Evolutionary conservation across 23 tunicate species (phyloP), one percentile per base, ranked within the genome.

Genomic region (Botrylloides violaceus): DNA sequence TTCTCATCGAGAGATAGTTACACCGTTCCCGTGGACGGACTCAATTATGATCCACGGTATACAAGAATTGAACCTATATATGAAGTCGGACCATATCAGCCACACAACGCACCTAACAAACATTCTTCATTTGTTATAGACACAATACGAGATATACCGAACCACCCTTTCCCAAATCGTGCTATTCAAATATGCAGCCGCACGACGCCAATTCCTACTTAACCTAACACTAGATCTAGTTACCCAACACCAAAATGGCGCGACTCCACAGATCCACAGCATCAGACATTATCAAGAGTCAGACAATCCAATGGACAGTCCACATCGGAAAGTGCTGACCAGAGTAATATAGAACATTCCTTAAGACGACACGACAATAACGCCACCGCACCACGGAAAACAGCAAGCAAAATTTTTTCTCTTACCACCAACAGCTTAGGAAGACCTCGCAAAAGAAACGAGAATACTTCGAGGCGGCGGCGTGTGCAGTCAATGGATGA

Each of bases 1-100:
- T 29, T 82, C 2, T 75, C 80, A n/a, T 80, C 87, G 33, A 47
- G 87, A 33, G 76, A 35, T n/a, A 82, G 87, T 29, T 36, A 28
- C 29, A 33, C 77, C 24, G 38, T 58, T 29, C 68, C 49, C 22
- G 59, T 66, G 58, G 87, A 72, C 27, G 76, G 87, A 28, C 56
- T 82, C 49, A 80, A 43, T 32, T 64, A 23, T 32, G 70, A 64
- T 38, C 70, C 70, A 23, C 30, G 70, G 37, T 64, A 64, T 38
- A 32, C 70, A 23, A 29, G 70, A 7, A 32, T 64, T 31, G 70
- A 64, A 29, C 70, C 70, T 9, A 64, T 64, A n/a, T 64, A 64
- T n/a, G 70, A 64, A 64, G 70, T 64, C 27, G 70, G 70, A 0
- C 70, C 58, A 9, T n/a, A n/a, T n/a, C 58, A 70, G 3, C 58